These are phyloP conservation scores for Aphaenogaster rudis DNA, from an alignment of 1,140 invertebrate genomes.

Conservation along the genomic window DNA sequence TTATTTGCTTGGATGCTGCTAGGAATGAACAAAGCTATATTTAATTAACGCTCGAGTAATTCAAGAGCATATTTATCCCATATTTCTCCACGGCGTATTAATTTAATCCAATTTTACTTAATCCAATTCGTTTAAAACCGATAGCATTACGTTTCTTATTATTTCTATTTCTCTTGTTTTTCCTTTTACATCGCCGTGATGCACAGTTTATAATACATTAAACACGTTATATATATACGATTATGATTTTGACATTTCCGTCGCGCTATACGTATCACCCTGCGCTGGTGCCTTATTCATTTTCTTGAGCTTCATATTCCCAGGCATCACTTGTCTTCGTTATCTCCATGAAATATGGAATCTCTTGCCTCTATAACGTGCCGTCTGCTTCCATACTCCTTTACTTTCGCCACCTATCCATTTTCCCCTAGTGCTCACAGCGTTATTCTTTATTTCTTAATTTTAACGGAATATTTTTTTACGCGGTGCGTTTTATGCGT, in stretches of 20 bases:
- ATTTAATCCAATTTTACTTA: neutral
- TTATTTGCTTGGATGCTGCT: neutral
- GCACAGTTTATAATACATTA: neutral
- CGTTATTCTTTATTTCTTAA: constrained; percentile 19
- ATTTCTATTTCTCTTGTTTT: neutral
- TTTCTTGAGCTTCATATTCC: constrained; percentile 51
- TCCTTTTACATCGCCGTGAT: neutral
- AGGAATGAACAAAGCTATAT: neutral
- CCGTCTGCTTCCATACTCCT: constrained; percentile 59
- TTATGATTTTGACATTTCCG: constrained; percentile 32
- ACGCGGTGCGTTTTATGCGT: neutral
- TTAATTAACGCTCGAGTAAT: constrained; percentile 16
- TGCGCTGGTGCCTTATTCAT: constrained; percentile 51
- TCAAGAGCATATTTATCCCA: neutral
- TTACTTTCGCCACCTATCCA: constrained; percentile 38
- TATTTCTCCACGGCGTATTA: neutral
- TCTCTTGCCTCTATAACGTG: constrained; percentile 49
- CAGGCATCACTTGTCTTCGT: constrained; percentile 58
- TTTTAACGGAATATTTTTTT: constrained; percentile 26
- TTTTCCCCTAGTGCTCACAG: constrained; percentile 22
- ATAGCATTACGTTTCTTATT: neutral
- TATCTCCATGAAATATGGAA: constrained; percentile 54
- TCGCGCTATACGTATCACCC: constrained; percentile 59
- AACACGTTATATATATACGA: neutral
- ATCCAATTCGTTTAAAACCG: neutral